A percentile compares a stretch with the other conserved stretches of the same genome.
Evolutionary conservation across 2,113 vertebrate genomes (phyloP).

Genomic region (Ibidorhyncha struthersii): DNA sequence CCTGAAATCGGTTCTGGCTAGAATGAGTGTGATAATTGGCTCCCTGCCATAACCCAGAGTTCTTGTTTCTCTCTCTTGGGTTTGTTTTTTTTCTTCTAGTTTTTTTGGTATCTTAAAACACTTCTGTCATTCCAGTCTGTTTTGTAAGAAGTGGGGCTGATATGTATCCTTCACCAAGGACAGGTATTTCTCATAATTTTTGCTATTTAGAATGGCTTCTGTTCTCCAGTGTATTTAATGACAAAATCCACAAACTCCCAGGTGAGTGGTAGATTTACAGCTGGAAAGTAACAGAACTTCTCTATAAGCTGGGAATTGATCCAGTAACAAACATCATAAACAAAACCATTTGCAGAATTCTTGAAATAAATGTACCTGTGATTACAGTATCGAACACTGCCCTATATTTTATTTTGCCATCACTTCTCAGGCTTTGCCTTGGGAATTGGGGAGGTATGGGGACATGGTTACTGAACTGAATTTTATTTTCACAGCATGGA

Average conservation of each 20-base stretch:
- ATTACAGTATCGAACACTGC: background rate
- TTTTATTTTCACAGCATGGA: background rate
- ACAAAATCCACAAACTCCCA: constrained; percentile 20
- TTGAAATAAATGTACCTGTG: background rate
- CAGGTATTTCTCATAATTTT: constrained; percentile 16
- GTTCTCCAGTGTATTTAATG: constrained; percentile 14
- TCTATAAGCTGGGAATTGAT: background rate
- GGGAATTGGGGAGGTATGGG: background rate
- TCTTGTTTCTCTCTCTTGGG: background rate
- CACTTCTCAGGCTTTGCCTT: background rate
- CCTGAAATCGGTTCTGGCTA: background rate
- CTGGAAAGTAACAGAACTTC: background rate
- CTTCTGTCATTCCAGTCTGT: background rate
- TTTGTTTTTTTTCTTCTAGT: background rate
- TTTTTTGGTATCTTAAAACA: background rate
- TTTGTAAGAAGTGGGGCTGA: background rate
- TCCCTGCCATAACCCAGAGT: background rate
- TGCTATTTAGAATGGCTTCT: constrained; percentile 25
- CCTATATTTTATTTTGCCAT: background rate
- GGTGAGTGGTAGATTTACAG: background rate
- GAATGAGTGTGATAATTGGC: background rate
- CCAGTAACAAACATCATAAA: background rate
- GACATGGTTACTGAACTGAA: background rate
- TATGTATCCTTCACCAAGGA: background rate
- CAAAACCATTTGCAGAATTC: background rate